Base-by-base conservation (phyloP, 2,113 vertebrate genomes). In the Phalacrocorax carbo region DNA sequence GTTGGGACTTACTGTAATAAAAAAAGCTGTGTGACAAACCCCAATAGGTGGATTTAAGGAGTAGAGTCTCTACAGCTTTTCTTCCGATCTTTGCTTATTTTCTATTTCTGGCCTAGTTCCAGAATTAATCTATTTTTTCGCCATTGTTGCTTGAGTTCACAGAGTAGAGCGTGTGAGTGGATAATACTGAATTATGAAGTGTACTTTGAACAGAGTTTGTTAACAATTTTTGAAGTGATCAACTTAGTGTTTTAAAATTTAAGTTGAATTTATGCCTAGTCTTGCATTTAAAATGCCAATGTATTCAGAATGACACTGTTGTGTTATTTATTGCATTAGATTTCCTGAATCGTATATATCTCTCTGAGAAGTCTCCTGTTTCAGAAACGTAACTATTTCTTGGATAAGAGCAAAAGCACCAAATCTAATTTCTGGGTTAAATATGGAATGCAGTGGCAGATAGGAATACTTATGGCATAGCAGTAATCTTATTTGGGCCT, bases 281-380 rank as follows among this genome's bases (percentile, higher is more conserved):
- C 66, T 87, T 82, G 73, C 48, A 4, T 36, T 87, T 71, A 9
- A 91, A 64, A 68, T 44, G 10, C 58, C 65, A 5, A 5, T 0
- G 0, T 21, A 1, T 18, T 71, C n/a, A 62, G n/a, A 68, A 38
- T 0, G 2, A 18, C 26, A 13, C 10, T 34, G 34, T 57, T 0
- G 0, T 36, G 86, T 16, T n/a, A 2, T 10, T n/a, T 60, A 2
- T 17, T 73, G 44, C 51, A 51, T 58, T 88, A 32, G 42, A 57
- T 52, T 86, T 64, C n/a, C 27, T 64, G 58, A 58, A 15, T 57
- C 4, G 0, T 20, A 7, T 16, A 0, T 7, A 4, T 34, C 21
- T 75, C 3, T 64, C 26, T 18, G 42, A 46, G 58, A 89, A 58
- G 51, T 42, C 54, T 94, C 16, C 30, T 86, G 9, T 48, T 93